Percentiles rank a stretch among this genome's conserved stretches.
phyloP scores from a whole-genome alignment of 2,113 vertebrate species.

The Lepus timidus region DNA sequence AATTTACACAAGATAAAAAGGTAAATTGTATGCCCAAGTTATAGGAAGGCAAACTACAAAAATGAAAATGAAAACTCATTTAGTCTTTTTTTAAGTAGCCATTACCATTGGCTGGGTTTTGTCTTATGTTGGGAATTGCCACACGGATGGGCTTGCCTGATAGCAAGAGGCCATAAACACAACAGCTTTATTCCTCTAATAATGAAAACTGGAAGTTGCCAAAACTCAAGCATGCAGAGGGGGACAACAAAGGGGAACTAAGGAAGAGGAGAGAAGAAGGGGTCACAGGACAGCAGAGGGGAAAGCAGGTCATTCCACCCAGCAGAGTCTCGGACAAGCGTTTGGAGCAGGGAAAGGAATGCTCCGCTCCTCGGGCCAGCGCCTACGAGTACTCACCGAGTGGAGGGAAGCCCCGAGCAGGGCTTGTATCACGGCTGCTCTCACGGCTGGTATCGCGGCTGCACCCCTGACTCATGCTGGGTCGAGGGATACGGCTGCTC shows the following conservation, averaged over 20 bases:
- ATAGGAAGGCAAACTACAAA: slow-evolving; percentile 20
- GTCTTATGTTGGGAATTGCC: neutral
- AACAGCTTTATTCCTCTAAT: slow-evolving; percentile 53
- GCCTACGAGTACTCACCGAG: slow-evolving; percentile 96
- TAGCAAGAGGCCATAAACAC: neutral
- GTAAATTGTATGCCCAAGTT: neutral
- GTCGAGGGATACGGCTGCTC: slow-evolving; percentile 99
- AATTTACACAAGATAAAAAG: neutral
- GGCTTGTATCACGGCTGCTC: slow-evolving; percentile 99
- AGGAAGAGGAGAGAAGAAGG: slow-evolving; percentile 71
- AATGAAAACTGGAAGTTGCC: slow-evolving; percentile 59
- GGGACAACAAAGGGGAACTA: slow-evolving; percentile 71
- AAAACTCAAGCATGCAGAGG: slow-evolving; percentile 78
- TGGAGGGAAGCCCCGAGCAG: slow-evolving; percentile 97
- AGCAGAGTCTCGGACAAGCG: slow-evolving; percentile 79
- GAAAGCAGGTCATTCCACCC: slow-evolving; percentile 85
- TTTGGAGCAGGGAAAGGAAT: slow-evolving; percentile 73
- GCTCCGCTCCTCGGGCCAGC: slow-evolving; percentile 82
- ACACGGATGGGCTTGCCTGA: neutral
- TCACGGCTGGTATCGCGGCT: slow-evolving; percentile 99
- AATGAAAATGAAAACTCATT: slow-evolving; percentile 10
- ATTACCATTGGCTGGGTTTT: neutral
- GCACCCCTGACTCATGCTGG: slow-evolving; percentile 99
- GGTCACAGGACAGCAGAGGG: slow-evolving; percentile 70
- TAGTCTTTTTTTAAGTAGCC: slow-evolving; percentile 8